phyloP scores from a whole-genome alignment of 2,113 vertebrate species.

The Hypocryptadius cinnamomeus region DNA sequence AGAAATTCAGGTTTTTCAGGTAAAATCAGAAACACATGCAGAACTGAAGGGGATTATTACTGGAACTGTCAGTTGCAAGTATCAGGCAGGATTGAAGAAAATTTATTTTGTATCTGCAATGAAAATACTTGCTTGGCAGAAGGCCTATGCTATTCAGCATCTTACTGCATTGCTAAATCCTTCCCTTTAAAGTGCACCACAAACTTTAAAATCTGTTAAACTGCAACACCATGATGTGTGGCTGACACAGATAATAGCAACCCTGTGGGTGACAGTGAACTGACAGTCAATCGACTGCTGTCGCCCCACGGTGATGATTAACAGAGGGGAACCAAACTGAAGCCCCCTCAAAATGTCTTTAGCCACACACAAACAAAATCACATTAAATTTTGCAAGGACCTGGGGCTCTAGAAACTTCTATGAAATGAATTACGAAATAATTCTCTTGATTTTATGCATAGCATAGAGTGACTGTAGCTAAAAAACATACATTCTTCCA shows the following conservation, averaged over 20 bases:
- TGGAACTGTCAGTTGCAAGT: background rate
- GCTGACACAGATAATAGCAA: background rate
- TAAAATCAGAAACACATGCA: background rate
- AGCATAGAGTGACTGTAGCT: background rate
- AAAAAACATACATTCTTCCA: background rate
- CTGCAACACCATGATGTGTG: background rate
- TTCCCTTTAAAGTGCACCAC: background rate
- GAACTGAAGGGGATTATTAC: background rate
- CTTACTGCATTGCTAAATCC: background rate
- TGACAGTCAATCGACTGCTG: background rate
- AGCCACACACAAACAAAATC: slow-evolving; percentile 5
- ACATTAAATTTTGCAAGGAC: background rate
- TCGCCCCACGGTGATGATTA: background rate
- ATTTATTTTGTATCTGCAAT: background rate
- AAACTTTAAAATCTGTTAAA: background rate
- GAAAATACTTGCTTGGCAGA: background rate
- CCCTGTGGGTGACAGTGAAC: background rate
- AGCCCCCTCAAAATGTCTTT: background rate
- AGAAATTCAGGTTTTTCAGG: background rate
- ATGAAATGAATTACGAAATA: background rate
- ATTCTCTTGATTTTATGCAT: background rate
- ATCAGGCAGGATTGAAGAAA: background rate
- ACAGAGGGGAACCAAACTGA: background rate
- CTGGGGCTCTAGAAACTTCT: background rate
- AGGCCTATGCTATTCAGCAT: background rate